phyloP scores from a whole-genome alignment of 2,888 invertebrate genomes.

The Drosophila rubida region DNA sequence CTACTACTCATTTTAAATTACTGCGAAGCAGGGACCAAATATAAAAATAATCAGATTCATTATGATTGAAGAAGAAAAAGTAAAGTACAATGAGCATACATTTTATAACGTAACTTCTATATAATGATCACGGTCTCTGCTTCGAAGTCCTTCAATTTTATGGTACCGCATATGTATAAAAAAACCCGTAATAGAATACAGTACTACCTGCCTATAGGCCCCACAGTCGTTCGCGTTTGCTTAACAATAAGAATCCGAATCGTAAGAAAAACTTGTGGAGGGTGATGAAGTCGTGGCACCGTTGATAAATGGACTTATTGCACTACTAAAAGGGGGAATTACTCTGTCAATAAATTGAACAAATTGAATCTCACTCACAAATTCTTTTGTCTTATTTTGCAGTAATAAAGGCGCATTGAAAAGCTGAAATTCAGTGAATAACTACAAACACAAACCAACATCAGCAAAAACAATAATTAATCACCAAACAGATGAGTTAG shows the following conservation, averaged over 20 bases:
- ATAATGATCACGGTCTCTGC: no score
- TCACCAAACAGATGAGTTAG: slow-evolving; percentile 71
- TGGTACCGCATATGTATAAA: no score
- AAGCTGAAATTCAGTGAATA: slow-evolving; percentile 84
- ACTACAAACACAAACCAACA: slow-evolving; percentile 79
- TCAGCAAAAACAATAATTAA: slow-evolving; percentile 78
- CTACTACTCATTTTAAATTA: neutral
- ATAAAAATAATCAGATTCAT: no score
- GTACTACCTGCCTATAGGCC: slow-evolving; percentile 8
- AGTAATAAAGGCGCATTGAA: slow-evolving; percentile 84
- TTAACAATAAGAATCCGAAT: neutral
- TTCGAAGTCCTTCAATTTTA: no score
- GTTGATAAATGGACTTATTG: neutral
- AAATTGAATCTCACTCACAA: neutral
- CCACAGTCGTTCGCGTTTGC: slow-evolving; percentile 5
- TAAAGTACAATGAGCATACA: no score
- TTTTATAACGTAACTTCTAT: no score
- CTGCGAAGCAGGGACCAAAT: no score
- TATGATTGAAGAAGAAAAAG: no score
- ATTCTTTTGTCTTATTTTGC: slow-evolving; percentile 55
- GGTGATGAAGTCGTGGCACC: neutral
- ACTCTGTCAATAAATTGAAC: neutral
- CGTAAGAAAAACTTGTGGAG: neutral
- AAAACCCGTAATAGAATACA: neutral
- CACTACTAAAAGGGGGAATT: neutral